These are phyloP conservation scores for Beroe ovata DNA, from an alignment of 37 sponge, comb jelly and placozoan genomes.

Conservation along the genomic window DNA sequence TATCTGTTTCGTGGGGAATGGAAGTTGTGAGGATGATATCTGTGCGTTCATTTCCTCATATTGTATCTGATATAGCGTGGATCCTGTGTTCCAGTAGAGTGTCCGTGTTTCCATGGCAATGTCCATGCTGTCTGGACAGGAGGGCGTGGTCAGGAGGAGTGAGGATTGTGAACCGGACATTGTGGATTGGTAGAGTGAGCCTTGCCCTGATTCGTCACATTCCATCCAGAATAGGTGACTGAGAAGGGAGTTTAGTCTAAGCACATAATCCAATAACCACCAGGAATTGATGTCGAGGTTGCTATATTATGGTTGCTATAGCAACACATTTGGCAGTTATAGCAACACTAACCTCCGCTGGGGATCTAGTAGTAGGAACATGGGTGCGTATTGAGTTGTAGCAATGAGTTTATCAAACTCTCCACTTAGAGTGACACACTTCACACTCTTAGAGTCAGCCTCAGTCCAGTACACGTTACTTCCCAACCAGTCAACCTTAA, in stretches of 20 bases:
- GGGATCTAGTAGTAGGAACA: constrained; percentile 29
- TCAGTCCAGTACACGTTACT: constrained; percentile 44
- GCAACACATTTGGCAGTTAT: too few species aligned
- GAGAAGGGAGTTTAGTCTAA: background rate
- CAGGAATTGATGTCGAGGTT: too few species aligned
- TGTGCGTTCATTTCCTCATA: background rate
- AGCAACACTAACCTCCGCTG: constrained; percentile 4
- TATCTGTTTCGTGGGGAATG: background rate
- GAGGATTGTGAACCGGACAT: background rate
- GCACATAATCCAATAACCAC: too few species aligned
- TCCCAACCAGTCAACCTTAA: constrained; percentile 40
- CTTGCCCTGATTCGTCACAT: constrained; percentile 7
- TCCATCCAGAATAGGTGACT: constrained; percentile 58
- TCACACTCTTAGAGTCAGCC: constrained; percentile 8
- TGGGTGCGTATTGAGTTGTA: background rate
- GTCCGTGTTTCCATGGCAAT: constrained; percentile 1
- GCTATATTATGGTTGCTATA: too few species aligned
- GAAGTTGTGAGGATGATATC: background rate
- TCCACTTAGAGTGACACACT: constrained; percentile 22
- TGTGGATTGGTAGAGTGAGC: constrained; percentile 17
- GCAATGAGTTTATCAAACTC: background rate
- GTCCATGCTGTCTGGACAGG: constrained; percentile 24
- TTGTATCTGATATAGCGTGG: background rate
- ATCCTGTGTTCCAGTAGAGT: constrained; percentile 23
- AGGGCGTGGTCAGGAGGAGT: background rate